Evolutionary conservation across 2,113 vertebrate species (phyloP), one percentile per base, ranked within the genome.

Genomic region (Fulmarus glacialis): DNA sequence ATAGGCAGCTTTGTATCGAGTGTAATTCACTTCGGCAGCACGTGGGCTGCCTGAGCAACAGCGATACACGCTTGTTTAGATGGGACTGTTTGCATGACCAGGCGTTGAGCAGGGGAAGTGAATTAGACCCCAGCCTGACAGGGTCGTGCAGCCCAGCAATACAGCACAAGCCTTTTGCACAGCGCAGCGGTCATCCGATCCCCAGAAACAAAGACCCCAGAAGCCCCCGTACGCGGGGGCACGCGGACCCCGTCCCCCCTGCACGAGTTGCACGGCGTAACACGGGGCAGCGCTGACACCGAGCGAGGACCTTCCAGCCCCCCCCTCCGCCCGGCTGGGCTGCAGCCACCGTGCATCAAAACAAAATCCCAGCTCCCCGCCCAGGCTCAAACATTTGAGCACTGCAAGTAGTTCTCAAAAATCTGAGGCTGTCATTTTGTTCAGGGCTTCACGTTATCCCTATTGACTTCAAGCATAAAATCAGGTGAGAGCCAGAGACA

Each of bases 401-500:
- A 3, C 1, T 24, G 52, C 59, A 19, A 72, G 38, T 1, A 23
- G 43, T 18, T 64, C 72, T 72, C 68, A 79, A 80, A 87, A 93
- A 64, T 26, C 27, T 8, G 79, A 88, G 74, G 38, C 58, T 88
- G 78, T 87, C 53, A 20, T 95, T 87, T 63, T 40, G 59, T 84
- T 85, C 66, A 18, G 63, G 66, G 74, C 53, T 96, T 78, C 34
- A 1, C 2, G 3, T 56, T 95, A 64, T 93, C 82, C 86, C 66
- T 84, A 6, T 19, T 93, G 93, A 71, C 86, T 96, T 95, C 73
- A 48, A 66, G 71, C 53, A 56, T 34, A 82, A 97, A 93, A 94
- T 87, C 80, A 92, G 92, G 87, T 60, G 70, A 83, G 94, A 94
- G 80, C 24, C 87, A 23, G 64, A 93, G 90, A 82, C 50, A 74